phyloP scores from a whole-genome alignment of 2,797 vertebrate species.

The Percopsis omiscomaycus region DNA sequence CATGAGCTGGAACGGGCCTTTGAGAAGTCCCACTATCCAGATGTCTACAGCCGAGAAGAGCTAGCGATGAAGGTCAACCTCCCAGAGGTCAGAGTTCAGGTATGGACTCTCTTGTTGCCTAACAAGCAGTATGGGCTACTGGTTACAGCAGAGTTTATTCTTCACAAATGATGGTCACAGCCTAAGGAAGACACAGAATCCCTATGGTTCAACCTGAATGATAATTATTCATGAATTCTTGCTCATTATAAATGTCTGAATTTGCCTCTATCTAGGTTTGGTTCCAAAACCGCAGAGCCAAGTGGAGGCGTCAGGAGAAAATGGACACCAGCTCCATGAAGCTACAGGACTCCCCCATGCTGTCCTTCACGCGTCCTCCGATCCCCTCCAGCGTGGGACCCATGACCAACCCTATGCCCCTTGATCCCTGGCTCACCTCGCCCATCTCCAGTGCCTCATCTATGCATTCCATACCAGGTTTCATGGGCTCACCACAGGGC shows the following conservation, averaged over 20 bases:
- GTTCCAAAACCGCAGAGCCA: conserved; percentile 94
- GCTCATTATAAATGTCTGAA: neutral
- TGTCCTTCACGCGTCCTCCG: conserved; percentile 84
- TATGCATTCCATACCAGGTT: conserved; percentile 84
- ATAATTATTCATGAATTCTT: neutral
- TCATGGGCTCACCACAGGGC: conserved; percentile 85
- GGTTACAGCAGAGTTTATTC: neutral
- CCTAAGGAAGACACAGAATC: too few relatives aligned
- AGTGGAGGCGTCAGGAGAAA: conserved; percentile 93
- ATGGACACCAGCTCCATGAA: conserved; percentile 88
- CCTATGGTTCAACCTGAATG: too few relatives aligned
- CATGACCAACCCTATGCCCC: conserved; percentile 80
- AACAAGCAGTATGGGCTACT: neutral
- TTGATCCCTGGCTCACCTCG: conserved; percentile 90
- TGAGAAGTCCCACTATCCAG: conserved; percentile 91
- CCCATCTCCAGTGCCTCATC: conserved; percentile 84
- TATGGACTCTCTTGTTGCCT: conserved; percentile 47
- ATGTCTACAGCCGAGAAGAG: conserved; percentile 91
- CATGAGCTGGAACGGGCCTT: conserved; percentile 91
- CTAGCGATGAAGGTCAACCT: conserved; percentile 92
- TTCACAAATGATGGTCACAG: too few relatives aligned
- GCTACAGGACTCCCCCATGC: conserved; percentile 85
- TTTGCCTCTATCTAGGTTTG: conserved; percentile 80
- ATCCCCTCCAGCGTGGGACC: conserved; percentile 81
- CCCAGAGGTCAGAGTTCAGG: conserved; percentile 92